Conservation (phyloP, 2,888 invertebrate species). For the Drosophila nr. perissopoda region DNA sequence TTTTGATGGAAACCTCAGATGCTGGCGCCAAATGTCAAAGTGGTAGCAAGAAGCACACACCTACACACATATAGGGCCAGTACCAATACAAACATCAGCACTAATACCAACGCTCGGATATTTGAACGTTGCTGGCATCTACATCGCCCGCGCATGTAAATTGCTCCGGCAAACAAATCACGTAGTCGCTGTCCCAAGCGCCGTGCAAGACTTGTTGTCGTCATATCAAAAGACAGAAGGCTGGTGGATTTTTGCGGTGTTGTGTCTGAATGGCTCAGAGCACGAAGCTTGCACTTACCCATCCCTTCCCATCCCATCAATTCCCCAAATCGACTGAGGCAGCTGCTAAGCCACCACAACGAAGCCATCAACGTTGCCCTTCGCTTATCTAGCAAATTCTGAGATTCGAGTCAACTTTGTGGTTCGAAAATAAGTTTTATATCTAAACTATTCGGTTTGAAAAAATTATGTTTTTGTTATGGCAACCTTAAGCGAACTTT, state of each 20-base stretch:
- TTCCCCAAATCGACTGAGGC: constrained; percentile 17
- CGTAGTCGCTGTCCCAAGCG: constrained; percentile 57
- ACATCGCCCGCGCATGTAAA: constrained; percentile 63
- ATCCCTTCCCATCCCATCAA: background rate
- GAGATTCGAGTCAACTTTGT: constrained; percentile 1
- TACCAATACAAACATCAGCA: background rate
- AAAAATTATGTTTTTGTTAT: constrained; percentile 4
- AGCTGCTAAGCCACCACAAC: constrained; percentile 43
- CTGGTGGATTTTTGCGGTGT: constrained; percentile 63
- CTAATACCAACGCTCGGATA: constrained; percentile 2
- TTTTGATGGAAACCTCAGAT: constrained; percentile 20
- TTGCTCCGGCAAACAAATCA: constrained; percentile 76
- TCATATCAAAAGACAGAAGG: constrained; percentile 67
- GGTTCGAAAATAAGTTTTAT: background rate
- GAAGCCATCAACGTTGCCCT: constrained; percentile 20
- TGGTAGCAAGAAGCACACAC: constrained; percentile 33
- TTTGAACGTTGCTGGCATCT: constrained; percentile 31
- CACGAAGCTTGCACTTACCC: constrained; percentile 5
- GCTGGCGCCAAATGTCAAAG: constrained; percentile 74
- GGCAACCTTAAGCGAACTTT: background rate
- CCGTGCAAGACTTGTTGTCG: constrained; percentile 51
- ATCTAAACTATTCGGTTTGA: constrained; percentile 14
- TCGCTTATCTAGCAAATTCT: constrained; percentile 26
- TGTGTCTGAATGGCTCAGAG: constrained; percentile 60
- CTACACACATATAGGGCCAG: constrained; percentile 17